Percentiles rank a stretch among this genome's conserved stretches.
Conservation (phyloP, 2,797 vertebrate genomes). For the Sebastes vulpes region DNA sequence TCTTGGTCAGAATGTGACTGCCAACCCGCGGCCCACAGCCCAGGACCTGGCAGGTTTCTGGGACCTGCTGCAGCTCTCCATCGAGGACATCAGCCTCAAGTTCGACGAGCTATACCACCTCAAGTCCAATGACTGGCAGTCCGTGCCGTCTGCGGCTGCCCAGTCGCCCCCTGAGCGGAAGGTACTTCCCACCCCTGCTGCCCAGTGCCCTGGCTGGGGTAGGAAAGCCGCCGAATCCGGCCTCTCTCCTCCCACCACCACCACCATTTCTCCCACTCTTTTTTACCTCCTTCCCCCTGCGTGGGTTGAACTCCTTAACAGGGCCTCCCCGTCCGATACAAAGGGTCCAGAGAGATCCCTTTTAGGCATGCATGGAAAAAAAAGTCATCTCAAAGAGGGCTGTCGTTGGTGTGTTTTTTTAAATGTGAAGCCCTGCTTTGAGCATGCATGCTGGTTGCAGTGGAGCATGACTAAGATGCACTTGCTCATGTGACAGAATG, state of each 20-base stretch:
- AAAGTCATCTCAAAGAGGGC: constrained; percentile 72
- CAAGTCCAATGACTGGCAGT: constrained; percentile 97
- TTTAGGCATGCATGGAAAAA: constrained; percentile 78
- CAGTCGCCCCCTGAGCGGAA: constrained; percentile 93
- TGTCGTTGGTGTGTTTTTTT: constrained; percentile 40
- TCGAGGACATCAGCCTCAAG: constrained; percentile 99
- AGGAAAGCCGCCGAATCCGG: constrained; percentile 86
- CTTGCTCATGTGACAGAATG: constrained; percentile 34
- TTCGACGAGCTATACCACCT: constrained; percentile 99
- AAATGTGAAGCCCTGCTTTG: constrained; percentile 70
- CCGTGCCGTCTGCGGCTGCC: constrained; percentile 71
- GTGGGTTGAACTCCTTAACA: constrained; percentile 65
- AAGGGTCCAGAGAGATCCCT: constrained; percentile 66
- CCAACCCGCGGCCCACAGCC: constrained; percentile 94
- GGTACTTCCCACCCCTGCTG: constrained; percentile 89
- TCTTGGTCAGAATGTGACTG: constrained; percentile 91
- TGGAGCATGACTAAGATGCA: constrained; percentile 66
- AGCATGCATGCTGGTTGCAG: constrained; percentile 73
- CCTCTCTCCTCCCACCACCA: constrained; percentile 84
- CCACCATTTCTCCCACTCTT: constrained; percentile 69
- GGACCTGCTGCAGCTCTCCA: constrained; percentile 98
- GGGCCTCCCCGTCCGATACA: constrained; percentile 54
- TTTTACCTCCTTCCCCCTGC: constrained; percentile 37
- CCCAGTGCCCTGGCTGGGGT: constrained; percentile 87
- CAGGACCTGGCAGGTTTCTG: constrained; percentile 99